Conservation (phyloP, 2,888 invertebrate genomes). For the Tetanocera ferruginea region DNA sequence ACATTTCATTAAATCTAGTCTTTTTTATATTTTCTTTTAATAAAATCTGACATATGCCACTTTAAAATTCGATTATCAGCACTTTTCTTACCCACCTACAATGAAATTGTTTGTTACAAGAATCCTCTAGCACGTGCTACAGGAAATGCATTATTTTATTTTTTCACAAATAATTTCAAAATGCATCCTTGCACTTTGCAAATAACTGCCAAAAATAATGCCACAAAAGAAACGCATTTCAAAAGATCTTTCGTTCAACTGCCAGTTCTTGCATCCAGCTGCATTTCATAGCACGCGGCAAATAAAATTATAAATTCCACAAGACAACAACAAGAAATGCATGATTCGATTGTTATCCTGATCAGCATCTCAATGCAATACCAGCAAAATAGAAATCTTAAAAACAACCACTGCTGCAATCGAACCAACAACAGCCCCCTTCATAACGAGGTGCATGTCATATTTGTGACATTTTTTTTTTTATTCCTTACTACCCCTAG, state of each 20-base stretch:
- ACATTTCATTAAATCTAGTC: background rate
- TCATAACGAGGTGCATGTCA: constrained; percentile 51
- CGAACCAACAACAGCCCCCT: constrained; percentile 36
- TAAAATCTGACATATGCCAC: no score
- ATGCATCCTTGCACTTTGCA: constrained; percentile 14
- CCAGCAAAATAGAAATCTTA: constrained; percentile 41
- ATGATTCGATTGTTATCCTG: background rate
- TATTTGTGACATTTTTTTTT: constrained; percentile 1
- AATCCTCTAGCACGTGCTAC: no score
- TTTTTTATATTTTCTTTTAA: no score
- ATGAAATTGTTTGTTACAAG: no score
- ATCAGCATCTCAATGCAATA: constrained; percentile 7
- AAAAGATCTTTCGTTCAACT: background rate
- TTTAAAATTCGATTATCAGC: no score
- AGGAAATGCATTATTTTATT: background rate
- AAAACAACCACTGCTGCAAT: constrained; percentile 42
- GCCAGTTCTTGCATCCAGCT: constrained; percentile 41
- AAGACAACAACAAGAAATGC: constrained; percentile 41
- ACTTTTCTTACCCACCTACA: no score
- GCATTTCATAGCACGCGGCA: constrained; percentile 47
- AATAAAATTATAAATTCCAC: constrained; percentile 26
- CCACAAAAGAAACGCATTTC: background rate
- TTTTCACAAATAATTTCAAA: background rate
- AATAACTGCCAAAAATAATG: background rate
- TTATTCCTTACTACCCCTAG: background rate